Percentiles rank a stretch among this genome's conserved stretches.
These are phyloP conservation scores for Xerus inauris DNA, from an alignment of 2,113 vertebrate genomes.

Conservation along the genomic window DNA sequence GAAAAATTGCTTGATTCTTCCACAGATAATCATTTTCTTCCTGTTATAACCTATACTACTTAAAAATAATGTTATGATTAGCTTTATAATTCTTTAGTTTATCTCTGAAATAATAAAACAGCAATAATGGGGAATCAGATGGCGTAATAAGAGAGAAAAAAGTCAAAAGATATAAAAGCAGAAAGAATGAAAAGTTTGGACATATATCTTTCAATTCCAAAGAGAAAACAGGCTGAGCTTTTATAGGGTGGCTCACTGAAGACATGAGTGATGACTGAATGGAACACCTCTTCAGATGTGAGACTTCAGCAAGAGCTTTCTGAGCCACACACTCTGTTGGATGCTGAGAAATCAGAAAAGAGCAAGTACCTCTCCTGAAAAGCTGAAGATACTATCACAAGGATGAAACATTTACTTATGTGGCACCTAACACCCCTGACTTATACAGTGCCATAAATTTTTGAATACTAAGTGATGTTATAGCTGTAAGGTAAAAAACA, in stretches of 20 bases:
- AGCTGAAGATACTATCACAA: background rate
- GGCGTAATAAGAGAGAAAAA: background rate
- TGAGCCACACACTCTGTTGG: background rate
- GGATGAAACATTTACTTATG: background rate
- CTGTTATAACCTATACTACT: background rate
- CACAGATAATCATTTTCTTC: background rate
- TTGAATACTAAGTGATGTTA: background rate
- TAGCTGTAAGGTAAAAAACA: too few relatives aligned
- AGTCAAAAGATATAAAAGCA: background rate
- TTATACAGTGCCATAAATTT: background rate
- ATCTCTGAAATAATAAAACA: background rate
- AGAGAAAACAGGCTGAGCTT: background rate
- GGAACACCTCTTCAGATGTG: background rate
- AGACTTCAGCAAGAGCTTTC: background rate
- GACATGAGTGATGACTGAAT: background rate
- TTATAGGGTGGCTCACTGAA: background rate
- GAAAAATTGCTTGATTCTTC: background rate
- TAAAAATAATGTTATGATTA: background rate
- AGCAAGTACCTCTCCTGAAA: background rate
- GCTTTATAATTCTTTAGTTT: background rate
- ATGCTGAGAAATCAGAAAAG: background rate
- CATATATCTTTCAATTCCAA: background rate
- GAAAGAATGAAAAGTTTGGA: background rate
- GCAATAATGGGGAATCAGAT: background rate
- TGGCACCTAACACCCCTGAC: background rate